phyloP scores from a whole-genome alignment of 1,140 invertebrate species.

The Yoshiicerus persimilis region DNA sequence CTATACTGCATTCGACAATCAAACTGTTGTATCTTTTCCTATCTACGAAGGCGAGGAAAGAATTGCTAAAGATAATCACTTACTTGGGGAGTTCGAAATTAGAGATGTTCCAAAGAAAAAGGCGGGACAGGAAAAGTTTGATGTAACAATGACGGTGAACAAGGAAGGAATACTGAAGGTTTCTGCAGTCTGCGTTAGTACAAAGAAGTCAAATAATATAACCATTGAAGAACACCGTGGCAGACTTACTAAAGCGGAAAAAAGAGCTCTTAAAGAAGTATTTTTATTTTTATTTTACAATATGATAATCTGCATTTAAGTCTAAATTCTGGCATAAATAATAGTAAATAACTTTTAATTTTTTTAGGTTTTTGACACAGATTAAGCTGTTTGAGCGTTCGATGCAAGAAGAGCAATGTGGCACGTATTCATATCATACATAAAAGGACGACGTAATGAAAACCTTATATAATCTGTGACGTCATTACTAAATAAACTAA shows the following conservation, averaged over 20 bases:
- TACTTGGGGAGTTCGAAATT: conserved; percentile 75
- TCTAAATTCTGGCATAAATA: no score
- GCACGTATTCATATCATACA: no score
- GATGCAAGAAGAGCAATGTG: no score
- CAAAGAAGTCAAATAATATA: conserved; percentile 58
- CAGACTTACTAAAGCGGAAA: background rate
- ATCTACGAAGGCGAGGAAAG: conserved; percentile 79
- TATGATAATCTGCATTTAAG: no score
- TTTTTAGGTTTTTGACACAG: no score
- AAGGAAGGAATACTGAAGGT: conserved; percentile 80
- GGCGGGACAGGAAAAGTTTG: conserved; percentile 73
- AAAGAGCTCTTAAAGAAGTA: background rate
- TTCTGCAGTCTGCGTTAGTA: conserved; percentile 73
- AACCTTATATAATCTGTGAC: no score
- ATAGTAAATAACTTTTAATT: no score
- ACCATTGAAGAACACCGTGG: background rate
- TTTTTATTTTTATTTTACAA: background rate
- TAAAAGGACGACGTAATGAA: no score
- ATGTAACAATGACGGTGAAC: conserved; percentile 75
- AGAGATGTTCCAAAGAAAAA: conserved; percentile 78
- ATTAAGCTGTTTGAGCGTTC: no score
- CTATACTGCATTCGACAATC: conserved; percentile 62
- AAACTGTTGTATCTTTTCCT: conserved; percentile 73
- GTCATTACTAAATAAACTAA: no score
- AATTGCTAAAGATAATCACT: conserved; percentile 77